Evolutionary conservation across 2,797 vertebrate species (phyloP), one percentile per base, ranked within the genome.

Genomic region (Phataginus tetradactyla): DNA sequence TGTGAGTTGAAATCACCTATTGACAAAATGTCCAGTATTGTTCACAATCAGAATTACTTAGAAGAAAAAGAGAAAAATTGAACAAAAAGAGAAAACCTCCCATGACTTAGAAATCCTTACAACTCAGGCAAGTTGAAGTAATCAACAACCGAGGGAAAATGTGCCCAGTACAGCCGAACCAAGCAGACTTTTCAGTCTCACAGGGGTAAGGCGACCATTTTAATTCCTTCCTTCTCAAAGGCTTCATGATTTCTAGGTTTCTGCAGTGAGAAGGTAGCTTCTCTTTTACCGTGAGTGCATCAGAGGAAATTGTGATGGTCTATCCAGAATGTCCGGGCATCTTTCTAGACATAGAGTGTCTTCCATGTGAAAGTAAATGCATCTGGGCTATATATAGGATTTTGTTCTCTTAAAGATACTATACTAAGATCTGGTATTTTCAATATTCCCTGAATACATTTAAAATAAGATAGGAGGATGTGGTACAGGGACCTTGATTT

Each of bases 371-470:
- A 91, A 90, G 10, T 39, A 75, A 45, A 88, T 63, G 15, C 20
- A 49, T 66, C 69, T 87, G 53, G 61, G 42, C 27, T 75, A 55
- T 39, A 63, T 68, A 87, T 88, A 86, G 14, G 11, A 92, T 72
- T 66, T 74, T 91, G 7, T 29, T 93, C 23, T 88, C 77, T 94
- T 96, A 53, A 72, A 77, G 57, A 74, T 61, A 69, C 39, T 69
- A 78, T 45, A 45, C 21, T 74, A 23, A 94, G 51, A 81, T 78
- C 55, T 68, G 53, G 68, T 94, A 88, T 84, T 94, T 97, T 92
- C 89, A 91, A 95, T 88, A 92, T 80, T 83, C 85, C 49, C 88
- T 92, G 34, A 97, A 84, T 91, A 95, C 78, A 95, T 95, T 94
- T 92, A 90, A 90, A 85, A 57, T 90, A 96, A 94, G 37, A 84